Evolutionary conservation across 2,113 vertebrate species (phyloP), one percentile per base, ranked within the genome.

Genomic region (Lota lota): DNA sequence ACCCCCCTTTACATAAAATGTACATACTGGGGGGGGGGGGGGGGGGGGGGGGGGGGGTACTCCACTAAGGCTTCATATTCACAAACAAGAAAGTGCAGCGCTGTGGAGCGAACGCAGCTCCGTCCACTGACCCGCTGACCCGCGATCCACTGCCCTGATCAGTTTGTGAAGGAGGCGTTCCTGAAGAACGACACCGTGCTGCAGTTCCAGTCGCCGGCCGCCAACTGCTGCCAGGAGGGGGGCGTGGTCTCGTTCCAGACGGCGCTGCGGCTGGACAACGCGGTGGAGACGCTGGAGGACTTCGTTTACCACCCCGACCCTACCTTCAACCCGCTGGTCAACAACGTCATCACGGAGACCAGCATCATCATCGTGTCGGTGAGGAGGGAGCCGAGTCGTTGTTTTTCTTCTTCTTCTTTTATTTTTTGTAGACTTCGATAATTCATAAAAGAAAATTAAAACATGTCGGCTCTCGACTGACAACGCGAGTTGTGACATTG

Each of bases 291-390:
- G 63, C 93, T 96, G 22, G 87, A 91, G 68, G 70, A 76, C 69
- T 97, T 98, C 28, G 77, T 86, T 24, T 99, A 99, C 17, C 92
- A 96, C 64, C 75, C 89, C 0, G 84, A 98, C 74, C 96, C 97
- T 33, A 86, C 78, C 58, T 98, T 99, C 73, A 79, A 93, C 8
- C 0, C 22, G 0, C 68, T 91, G 1, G 2, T 3, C 8, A 87
- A 88, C 66, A 91, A 79, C 28, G n/a, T 78, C 61, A 89, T 92
- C 82, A 90, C 85, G 0, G 86, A 89, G 63, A 78, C 76, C 68
- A 72, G 83, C 82, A 75, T 91, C 83, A 91, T 92, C 79, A 87
- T 88, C 6, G 85, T 92, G 2, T 84, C 77, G 0, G 92, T 90
- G 81, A 83, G 57, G 14, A 61, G 33, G 77, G 57, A 24, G 0